Conservation (phyloP, 2,888 invertebrate species). For the Sylvicola cinctus region DNA sequence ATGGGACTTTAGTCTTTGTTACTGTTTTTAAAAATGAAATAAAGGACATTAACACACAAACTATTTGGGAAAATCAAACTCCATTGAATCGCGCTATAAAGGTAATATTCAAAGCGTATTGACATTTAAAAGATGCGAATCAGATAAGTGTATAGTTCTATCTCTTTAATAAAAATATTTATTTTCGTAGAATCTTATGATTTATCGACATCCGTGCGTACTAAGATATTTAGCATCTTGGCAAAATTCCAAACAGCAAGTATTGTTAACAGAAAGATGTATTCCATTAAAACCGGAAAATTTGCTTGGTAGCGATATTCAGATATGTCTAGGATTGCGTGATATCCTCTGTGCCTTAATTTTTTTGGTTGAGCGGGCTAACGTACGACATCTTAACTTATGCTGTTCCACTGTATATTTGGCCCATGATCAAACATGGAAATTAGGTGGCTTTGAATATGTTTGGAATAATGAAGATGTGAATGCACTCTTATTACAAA, state of each 20-base stretch:
- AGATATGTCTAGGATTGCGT: slow-evolving; percentile 68
- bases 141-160: no score
- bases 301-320: slow-evolving; percentile 44
- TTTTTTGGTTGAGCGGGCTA: slow-evolving; percentile 63
- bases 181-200: slow-evolving; percentile 61
- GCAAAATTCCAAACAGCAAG: slow-evolving; percentile 51
- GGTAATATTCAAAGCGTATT: no score
- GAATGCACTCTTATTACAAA: slow-evolving; percentile 39
- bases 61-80: slow-evolving; percentile 41
- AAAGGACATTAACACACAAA: slow-evolving; percentile 37
- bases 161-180: slow-evolving; percentile 6
- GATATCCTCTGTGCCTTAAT: slow-evolving; percentile 60
- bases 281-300: slow-evolving; percentile 50
- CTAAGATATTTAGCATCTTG: slow-evolving; percentile 64
- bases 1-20: slow-evolving; percentile 34
- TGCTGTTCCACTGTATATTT: slow-evolving; percentile 58
- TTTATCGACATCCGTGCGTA: slow-evolving; percentile 72
- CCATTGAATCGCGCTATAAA: slow-evolving; percentile 59
- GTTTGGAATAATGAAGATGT: slow-evolving; percentile 47
- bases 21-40: slow-evolving; percentile 58
- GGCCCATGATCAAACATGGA: no score
- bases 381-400: slow-evolving; percentile 66
- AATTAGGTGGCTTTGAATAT: slow-evolving; percentile 68
- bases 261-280: slow-evolving; percentile 65
- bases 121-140: no score